Conservation (phyloP, 2,888 invertebrate species). For the Myopa tessellatipennis region DNA sequence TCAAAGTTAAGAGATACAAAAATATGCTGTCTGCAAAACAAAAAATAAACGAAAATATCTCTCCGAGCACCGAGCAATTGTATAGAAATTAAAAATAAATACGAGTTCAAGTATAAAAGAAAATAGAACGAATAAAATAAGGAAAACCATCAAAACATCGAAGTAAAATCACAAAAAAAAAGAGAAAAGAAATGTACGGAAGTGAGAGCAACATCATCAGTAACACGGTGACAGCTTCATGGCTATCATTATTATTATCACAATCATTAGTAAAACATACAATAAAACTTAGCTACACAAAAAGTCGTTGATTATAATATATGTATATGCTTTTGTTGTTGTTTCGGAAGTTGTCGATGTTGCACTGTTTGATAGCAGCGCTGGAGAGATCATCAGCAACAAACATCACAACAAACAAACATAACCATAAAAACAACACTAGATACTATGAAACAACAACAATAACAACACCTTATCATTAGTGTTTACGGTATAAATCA, state of each 20-base stretch:
- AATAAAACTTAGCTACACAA: constrained; percentile 7
- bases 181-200: constrained; percentile 41
- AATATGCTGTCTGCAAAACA: not conserved
- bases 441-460: constrained; percentile 1
- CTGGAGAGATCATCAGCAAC: no score
- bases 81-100: constrained; percentile 1
- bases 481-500: constrained; percentile 23
- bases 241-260: constrained; percentile 31
- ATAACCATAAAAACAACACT: no score
- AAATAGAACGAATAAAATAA: constrained; percentile 11
- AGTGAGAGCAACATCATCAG: constrained; percentile 30
- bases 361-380: constrained; percentile 14
- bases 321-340: constrained; percentile 15
- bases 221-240: constrained; percentile 35
- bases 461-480: constrained; percentile 4
- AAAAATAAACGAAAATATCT: not conserved
- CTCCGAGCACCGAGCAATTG: not conserved
- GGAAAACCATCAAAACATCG: constrained; percentile 12
- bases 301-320: constrained; percentile 13
- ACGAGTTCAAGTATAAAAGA: not conserved
- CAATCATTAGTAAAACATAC: constrained; percentile 16
- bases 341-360: constrained; percentile 20
- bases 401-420: no score
- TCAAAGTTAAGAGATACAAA: constrained; percentile 10
- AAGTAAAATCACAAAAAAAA: not conserved